phyloP scores from a whole-genome alignment of 2,113 vertebrate genomes.

The Malurus alboscapulatus region DNA sequence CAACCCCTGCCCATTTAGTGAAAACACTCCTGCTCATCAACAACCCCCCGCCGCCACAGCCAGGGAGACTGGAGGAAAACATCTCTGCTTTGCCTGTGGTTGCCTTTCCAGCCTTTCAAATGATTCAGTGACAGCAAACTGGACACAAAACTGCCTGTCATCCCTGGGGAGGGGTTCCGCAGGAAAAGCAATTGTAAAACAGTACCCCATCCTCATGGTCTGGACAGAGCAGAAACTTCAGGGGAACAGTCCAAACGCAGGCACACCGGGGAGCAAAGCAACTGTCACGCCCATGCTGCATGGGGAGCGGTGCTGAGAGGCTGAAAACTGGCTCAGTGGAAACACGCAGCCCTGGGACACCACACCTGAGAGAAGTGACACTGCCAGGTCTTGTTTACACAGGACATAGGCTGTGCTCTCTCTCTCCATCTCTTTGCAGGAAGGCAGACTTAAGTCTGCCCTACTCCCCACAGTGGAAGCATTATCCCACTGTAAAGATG shows the following conservation, averaged over 20 bases:
- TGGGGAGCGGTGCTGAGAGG: neutral
- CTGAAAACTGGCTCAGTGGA: neutral
- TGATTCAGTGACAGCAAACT: neutral
- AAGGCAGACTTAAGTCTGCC: neutral
- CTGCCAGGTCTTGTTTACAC: neutral
- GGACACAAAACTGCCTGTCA: rapidly evolving
- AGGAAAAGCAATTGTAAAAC: neutral
- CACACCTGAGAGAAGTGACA: neutral
- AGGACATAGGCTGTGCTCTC: neutral
- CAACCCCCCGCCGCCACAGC: rapidly evolving
- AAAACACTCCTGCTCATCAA: neutral
- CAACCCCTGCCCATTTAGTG: neutral
- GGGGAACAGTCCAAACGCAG: neutral
- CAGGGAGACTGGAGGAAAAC: neutral
- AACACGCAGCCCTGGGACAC: neutral
- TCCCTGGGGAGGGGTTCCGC: neutral
- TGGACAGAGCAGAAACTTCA: neutral
- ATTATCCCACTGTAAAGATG: neutral
- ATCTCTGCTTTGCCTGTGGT: neutral
- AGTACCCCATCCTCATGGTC: neutral
- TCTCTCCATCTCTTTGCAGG: neutral
- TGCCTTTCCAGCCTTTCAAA: neutral
- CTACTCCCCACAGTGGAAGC: neutral
- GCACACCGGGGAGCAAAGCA: neutral
- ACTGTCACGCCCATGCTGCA: neutral